Base-by-base conservation (phyloP, 2,888 invertebrate species). In the Nezara viridula region DNA sequence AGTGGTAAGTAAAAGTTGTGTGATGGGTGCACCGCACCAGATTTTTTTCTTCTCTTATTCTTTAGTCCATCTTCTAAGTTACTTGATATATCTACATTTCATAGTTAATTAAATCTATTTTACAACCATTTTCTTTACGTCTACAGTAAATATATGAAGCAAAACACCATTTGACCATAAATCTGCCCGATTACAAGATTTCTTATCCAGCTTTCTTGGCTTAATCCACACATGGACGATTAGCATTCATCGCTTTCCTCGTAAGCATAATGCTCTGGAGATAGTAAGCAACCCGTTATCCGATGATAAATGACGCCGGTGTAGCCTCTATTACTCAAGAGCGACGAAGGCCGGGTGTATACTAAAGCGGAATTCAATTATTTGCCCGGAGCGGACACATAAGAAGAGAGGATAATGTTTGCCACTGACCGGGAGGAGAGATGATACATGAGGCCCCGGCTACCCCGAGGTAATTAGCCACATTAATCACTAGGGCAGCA, bases 381-480 rank as follows among this genome's bases (percentile, higher is more conserved):
- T 55, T 86, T 60, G 55, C n/a, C 40, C 16, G 86, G 19, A 55
- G 44, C 37, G 16, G 32, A 44, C n/a, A 55, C 86, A 86, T 52
- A 86, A 55, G 86, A 55, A 40, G 52, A 86, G 86, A 44, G 81
- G 81, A n/a, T 81, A 81, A 81, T 81, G 81, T 44, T 77, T 24
- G 81, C n/a, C n/a, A n/a, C 37, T 86, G 86, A 86, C 86, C 86
- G 21, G 86, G n/a, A 32, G 55, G 40, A 60, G 40, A 60, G 55
- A 81, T 86, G 86, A 86, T 86, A 60, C 86, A 86, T 60, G 86
- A 9, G 32, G 21, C 40, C 3, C 32, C 32, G 7, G 44, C 7
- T n/a, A n/a, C 2, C 47, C 50, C 27, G 52, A 3, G 86, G 86
- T 86, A 86, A 86, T 86, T 52, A 86, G 86, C 44, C 24, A 40